Evolutionary conservation across 1,140 invertebrate species (phyloP), one percentile per base, ranked within the genome.

Genomic region (Tetragonula clypearis): DNA sequence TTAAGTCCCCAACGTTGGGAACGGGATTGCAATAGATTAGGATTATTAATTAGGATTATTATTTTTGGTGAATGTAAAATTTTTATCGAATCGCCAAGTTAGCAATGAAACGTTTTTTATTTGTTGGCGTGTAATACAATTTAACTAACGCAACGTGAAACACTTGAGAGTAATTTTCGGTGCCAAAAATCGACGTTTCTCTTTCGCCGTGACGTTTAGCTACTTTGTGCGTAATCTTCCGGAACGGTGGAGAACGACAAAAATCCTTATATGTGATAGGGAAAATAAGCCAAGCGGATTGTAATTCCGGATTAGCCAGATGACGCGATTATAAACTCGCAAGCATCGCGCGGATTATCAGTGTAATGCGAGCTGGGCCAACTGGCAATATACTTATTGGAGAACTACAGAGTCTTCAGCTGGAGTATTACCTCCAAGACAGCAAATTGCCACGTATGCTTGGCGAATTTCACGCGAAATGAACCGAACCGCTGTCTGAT

Each of bases 361-460:
- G 53, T 21, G 80, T 82, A 68, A 76, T 76, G 49, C 72, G 53
- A 66, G 14, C 41, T 21, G 60, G 49, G 19, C 9, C 49, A 5
- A 82, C 56, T 66, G 26, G 41, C 56, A 66, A 75, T 82, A 75
- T 66, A 66, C 68, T 80, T 80, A 80, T 72, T 35, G 79, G 68
- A 84, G 84, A 84, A 85, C 71, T 74, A 76, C 82, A 73, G 5
- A 84, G 78, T 84, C 56, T 81, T n/a, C 35, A 3, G 4, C 56
- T 14, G 2, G 8, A 49, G 41, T 17, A 73, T 81, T 74, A 74
- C 41, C n/a, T 69, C n/a, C n/a, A 62, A 74, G 69, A 72, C 66
- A 26, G 68, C 55, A 60, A 80, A 73, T 74, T 62, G 69, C 55
- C 30, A 53, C 53, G 78, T 65, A 30, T 21, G 26, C 65, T n/a